A percentile compares a stretch with the other conserved stretches of the same genome.
Conservation (phyloP, 1,140 invertebrate species). For the Episyrphus balteatus region DNA sequence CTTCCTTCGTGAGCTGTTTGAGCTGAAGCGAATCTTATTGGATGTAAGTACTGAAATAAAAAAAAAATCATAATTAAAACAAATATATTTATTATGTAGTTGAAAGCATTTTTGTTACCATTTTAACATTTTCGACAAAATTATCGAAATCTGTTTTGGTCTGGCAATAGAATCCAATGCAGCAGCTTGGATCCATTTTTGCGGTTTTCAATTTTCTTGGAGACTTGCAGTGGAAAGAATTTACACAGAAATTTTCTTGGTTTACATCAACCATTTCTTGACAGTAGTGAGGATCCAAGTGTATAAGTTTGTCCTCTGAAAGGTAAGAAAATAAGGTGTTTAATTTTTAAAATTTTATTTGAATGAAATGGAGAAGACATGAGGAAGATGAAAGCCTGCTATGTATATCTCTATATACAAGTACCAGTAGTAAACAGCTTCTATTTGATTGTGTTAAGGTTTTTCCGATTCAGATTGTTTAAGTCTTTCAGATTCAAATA, state of each 20-base stretch:
- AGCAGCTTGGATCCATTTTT: slow-evolving; percentile 88
- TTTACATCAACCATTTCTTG: slow-evolving; percentile 79
- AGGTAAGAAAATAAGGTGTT: neutral
- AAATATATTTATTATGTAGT: neutral
- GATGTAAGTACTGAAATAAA: slow-evolving; percentile 48
- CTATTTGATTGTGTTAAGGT: too few species aligned
- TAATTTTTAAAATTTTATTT: too few species aligned
- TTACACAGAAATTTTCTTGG: slow-evolving; percentile 56
- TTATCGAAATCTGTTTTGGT: slow-evolving; percentile 65
- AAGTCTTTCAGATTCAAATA: too few species aligned
- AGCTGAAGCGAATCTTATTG: slow-evolving; percentile 37
- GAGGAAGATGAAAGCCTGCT: too few species aligned
- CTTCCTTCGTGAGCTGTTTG: slow-evolving; percentile 3
- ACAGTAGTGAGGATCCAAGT: slow-evolving; percentile 86
- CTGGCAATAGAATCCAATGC: slow-evolving; percentile 80
- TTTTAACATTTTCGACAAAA: slow-evolving; percentile 57
- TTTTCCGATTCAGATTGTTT: too few species aligned
- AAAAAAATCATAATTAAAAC: slow-evolving; percentile 14
- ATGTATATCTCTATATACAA: too few species aligned
- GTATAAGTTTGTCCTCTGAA: slow-evolving; percentile 76
- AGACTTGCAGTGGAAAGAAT: slow-evolving; percentile 74
- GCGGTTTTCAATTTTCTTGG: slow-evolving; percentile 77
- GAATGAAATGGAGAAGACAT: too few species aligned
- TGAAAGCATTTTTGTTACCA: slow-evolving; percentile 35
- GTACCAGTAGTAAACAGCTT: too few species aligned